phyloP scores from a whole-genome alignment of 1,140 invertebrate species.

The Drosophila grimshawi region DNA sequence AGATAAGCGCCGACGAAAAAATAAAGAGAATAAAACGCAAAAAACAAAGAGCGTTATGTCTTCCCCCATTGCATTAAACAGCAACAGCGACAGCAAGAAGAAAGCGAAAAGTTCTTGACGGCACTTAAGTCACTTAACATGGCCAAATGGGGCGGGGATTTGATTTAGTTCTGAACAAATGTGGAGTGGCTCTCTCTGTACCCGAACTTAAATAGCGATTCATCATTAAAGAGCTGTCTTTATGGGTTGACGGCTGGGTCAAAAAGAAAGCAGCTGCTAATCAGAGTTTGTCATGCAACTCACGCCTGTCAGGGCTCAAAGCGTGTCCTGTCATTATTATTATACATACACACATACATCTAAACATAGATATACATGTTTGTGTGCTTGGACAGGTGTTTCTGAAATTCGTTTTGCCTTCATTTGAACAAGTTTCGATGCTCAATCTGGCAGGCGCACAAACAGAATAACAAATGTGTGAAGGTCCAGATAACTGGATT shows the following conservation, averaged over 20 bases:
- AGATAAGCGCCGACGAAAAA: conserved; percentile 56
- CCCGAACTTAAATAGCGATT: conserved; percentile 59
- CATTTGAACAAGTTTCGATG: conserved; percentile 9
- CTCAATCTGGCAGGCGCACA: conserved; percentile 17
- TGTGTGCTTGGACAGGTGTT: conserved; percentile 30
- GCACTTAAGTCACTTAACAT: conserved; percentile 81
- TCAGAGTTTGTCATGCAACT: conserved; percentile 45
- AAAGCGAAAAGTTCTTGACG: conserved; percentile 49
- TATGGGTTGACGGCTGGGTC: background rate
- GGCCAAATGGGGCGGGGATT: conserved; percentile 53
- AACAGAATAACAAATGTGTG: conserved; percentile 33
- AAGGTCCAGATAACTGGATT: background rate
- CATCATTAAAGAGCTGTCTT: conserved; percentile 42
- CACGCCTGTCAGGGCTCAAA: conserved; percentile 32
- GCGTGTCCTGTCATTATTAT: conserved; percentile 23
- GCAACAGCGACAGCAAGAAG: conserved; percentile 40
- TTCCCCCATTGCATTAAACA: conserved; percentile 21
- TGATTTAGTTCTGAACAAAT: conserved; percentile 23
- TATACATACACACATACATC: background rate
- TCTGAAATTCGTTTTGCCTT: conserved; percentile 15
- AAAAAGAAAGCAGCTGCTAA: conserved; percentile 4
- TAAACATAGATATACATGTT: background rate
- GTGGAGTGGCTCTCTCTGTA: conserved; percentile 13
- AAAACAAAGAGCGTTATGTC: conserved; percentile 60
- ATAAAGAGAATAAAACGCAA: conserved; percentile 30